Conservation (phyloP, 2,797 vertebrate genomes). For the Scolopax rusticola region DNA sequence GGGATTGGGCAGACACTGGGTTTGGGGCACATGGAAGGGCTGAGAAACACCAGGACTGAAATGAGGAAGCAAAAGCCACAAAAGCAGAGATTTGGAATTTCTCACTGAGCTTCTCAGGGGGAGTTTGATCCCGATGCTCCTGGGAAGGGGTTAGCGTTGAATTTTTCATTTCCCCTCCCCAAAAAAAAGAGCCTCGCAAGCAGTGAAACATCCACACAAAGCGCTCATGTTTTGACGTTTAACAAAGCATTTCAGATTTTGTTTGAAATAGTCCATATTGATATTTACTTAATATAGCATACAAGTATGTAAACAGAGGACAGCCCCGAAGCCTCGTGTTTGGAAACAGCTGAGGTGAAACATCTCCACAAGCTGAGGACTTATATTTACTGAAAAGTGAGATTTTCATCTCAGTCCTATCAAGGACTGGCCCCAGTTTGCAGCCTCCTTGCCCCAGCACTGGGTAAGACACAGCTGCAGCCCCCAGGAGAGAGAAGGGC, state of each 20-base stretch:
- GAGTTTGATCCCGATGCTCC: fast-evolving
- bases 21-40: neutral
- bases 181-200: neutral
- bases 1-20: neutral
- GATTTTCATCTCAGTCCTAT: neutral
- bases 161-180: neutral
- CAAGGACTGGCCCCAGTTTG: fast-evolving
- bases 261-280: neutral
- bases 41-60: neutral
- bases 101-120: neutral
- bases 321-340: neutral
- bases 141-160: fast-evolving
- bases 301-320: neutral
- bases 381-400: neutral
- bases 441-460: fast-evolving
- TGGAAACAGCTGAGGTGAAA: neutral
- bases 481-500: fast-evolving
- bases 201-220: neutral
- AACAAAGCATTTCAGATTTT: neutral
- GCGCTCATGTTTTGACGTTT: neutral
- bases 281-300: neutral
- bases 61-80: fast-evolving
- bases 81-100: neutral
- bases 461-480: fast-evolving
- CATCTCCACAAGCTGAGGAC: fast-evolving